Evolutionary conservation across 1,140 invertebrate species (phyloP).

Genomic region (Drosophila sulfurigaster): DNA sequence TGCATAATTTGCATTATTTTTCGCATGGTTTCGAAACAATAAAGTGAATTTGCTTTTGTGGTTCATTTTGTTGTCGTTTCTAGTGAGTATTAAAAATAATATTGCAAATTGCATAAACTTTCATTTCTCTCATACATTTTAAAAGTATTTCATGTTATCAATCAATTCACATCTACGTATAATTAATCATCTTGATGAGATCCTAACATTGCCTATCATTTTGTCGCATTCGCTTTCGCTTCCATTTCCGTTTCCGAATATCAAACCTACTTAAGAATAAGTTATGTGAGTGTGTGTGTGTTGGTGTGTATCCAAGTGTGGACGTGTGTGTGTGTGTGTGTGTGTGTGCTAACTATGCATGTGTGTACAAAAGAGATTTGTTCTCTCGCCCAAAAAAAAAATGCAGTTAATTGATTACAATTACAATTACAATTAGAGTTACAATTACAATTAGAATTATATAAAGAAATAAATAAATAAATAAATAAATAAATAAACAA

Average conservation of each 20-base stretch:
- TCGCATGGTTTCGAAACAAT: conserved; percentile 16
- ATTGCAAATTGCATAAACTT: conserved; percentile 43
- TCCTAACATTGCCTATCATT: conserved; percentile 12
- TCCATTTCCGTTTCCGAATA: conserved; percentile 24
- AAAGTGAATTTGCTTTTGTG: conserved; percentile 35
- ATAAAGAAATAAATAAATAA: conserved; percentile 13
- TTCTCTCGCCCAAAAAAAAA: conserved; percentile 35
- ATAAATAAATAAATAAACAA: conserved; percentile 21
- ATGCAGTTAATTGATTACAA: conserved; percentile 21
- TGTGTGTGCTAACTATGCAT: conserved; percentile 28
- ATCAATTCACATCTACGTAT: conserved; percentile 25
- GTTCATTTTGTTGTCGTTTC: conserved; percentile 7
- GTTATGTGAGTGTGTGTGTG: conserved; percentile 16
- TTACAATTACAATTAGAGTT: conserved; percentile 27
- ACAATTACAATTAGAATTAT: conserved; percentile 36
- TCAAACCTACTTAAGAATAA: conserved; percentile 40
- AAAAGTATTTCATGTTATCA: conserved; percentile 1
- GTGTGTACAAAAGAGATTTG: conserved; percentile 40
- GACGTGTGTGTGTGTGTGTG: too few species aligned
- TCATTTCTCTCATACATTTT: conserved; percentile 17
- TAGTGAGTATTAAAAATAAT: conserved; percentile 65
- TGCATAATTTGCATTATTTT: conserved; percentile 44
- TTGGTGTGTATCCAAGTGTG: background rate
- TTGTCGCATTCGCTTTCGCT: conserved; percentile 6
- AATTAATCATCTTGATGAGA: conserved; percentile 27